Evolutionary conservation across 2,113 vertebrate genomes (phyloP).

Genomic region (Grammomys surdaster): DNA sequence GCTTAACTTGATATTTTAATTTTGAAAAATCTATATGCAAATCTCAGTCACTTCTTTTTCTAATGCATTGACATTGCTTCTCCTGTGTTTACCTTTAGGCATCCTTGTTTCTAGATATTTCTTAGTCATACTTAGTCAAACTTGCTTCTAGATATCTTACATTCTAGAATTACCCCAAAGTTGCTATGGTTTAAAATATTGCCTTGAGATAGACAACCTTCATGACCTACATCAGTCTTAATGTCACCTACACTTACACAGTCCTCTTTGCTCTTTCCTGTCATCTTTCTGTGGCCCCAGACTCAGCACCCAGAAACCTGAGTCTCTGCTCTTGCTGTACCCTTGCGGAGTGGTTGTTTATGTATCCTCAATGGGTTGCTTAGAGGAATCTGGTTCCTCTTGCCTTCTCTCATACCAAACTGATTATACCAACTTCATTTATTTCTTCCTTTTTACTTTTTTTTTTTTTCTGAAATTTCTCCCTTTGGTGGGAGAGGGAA

Average conservation of each 20-base stretch:
- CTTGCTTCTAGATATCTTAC: neutral
- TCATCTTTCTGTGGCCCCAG: neutral
- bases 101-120: neutral
- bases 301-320: neutral
- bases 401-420: neutral
- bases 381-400: neutral
- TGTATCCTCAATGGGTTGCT: neutral
- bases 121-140: too few relatives aligned
- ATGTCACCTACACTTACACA: neutral
- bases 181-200: neutral
- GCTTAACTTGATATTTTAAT: conserved; percentile 1
- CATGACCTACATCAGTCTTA: neutral
- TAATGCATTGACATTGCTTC: neutral
- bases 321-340: neutral
- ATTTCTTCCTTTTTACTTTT: conserved; percentile 38
- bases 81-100: neutral
- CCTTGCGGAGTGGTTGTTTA: neutral
- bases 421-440: neutral
- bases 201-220: neutral
- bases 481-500: neutral
- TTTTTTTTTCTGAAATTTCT: neutral
- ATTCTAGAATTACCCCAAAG: neutral
- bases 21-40: neutral
- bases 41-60: neutral
- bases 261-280: neutral